phyloP scores from a whole-genome alignment of 2,797 vertebrate species.

The Syncerus caffer region DNA sequence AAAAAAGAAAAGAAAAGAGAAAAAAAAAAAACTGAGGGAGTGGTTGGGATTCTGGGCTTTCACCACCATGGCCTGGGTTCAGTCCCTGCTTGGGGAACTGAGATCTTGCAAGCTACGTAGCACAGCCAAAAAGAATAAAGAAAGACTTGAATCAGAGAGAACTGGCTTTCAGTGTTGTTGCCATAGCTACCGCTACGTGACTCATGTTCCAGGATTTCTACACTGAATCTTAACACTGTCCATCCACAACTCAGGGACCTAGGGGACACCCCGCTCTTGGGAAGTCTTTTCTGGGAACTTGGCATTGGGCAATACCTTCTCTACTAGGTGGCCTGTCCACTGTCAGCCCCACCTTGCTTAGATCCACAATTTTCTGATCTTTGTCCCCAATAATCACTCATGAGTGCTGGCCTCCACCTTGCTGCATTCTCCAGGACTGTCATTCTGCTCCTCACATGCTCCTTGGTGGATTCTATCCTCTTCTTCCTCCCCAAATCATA shows the following conservation, averaged over 20 bases:
- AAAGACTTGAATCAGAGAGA: background rate
- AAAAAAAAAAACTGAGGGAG: background rate
- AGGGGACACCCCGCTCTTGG: background rate
- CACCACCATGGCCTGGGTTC: background rate
- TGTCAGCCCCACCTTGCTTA: background rate
- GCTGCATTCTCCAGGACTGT: background rate
- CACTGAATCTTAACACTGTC: background rate
- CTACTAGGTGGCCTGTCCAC: background rate
- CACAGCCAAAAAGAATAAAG: background rate
- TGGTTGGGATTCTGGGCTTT: background rate
- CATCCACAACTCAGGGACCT: background rate
- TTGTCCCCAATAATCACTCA: background rate
- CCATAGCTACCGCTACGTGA: background rate
- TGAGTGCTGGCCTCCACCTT: background rate
- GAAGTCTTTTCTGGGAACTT: background rate
- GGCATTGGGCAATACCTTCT: background rate
- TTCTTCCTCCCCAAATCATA: background rate
- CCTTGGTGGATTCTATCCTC: background rate
- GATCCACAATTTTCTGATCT: background rate
- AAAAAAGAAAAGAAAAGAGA: background rate
- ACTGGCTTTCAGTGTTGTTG: background rate
- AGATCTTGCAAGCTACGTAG: background rate
- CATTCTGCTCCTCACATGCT: background rate
- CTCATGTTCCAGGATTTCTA: background rate
- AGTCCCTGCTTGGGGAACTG: background rate